These are phyloP conservation scores for Hyppa rectilinea DNA, from an alignment of 2,888 invertebrate species.

Conservation along the genomic window DNA sequence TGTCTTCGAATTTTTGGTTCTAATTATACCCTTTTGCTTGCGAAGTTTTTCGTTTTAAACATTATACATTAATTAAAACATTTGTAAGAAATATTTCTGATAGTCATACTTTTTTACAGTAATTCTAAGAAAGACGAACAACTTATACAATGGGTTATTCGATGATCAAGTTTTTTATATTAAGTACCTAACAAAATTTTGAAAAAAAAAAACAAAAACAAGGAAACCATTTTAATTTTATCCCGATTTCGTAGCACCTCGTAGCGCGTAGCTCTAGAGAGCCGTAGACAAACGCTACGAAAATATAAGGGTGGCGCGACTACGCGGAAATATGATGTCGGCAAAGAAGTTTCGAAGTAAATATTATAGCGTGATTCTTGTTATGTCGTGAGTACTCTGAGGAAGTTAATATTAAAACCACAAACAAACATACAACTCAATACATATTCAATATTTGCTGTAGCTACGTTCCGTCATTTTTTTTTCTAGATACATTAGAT, in stretches of 20 bases:
- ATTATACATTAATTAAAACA: no score
- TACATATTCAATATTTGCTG: constrained; percentile 40
- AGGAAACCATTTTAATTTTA: neutral
- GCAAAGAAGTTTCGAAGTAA: constrained; percentile 7
- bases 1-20: no score
- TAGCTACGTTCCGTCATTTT: constrained; percentile 27
- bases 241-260: constrained; percentile 46
- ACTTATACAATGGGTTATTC: neutral
- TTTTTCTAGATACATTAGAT: constrained; percentile 31
- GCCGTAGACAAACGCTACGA: constrained; percentile 25
- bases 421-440: constrained; percentile 38
- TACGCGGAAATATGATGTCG: constrained; percentile 29
- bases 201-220: neutral
- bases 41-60: no score
- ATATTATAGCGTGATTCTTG: constrained; percentile 2
- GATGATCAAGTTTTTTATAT: neutral
- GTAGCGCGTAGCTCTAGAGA: constrained; percentile 35
- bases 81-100: no score
- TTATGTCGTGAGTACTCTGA: constrained; percentile 22
- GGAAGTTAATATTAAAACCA: constrained; percentile 38
- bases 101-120: neutral
- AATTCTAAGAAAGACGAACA: neutral
- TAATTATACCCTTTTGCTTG: no score
- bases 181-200: neutral
- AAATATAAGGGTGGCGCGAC: neutral